These are phyloP conservation scores for Amphiura filiformis DNA, from an alignment of 35 echinoderm and acorn worm species.

Conservation along the genomic window DNA sequence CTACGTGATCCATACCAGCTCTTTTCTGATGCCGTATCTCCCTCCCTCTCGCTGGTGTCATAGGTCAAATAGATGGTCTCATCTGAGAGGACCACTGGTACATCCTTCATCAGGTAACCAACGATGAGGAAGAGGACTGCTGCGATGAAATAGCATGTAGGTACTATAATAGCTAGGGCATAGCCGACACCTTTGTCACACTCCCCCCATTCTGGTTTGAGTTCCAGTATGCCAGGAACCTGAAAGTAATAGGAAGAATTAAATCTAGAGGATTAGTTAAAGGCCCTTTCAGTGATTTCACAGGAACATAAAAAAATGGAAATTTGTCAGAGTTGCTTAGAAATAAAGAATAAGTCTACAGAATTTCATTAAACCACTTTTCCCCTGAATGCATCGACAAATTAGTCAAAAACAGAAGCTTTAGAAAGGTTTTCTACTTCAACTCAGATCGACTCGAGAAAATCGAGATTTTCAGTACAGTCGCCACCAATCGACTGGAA, in stretches of 20 bases:
- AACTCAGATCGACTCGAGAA: no score
- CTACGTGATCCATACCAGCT: background rate
- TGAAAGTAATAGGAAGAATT: background rate
- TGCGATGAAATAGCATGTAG: constrained; percentile 34
- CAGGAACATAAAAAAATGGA: no score
- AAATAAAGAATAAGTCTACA: no score
- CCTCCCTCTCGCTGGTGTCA: constrained; percentile 31
- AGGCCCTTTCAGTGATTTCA: no score
- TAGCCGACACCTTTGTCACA: constrained; percentile 24
- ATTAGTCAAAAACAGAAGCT: no score
- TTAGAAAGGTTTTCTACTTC: no score
- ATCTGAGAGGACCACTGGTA: background rate
- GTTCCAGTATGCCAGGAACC: constrained; percentile 18
- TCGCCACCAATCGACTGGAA: no score
- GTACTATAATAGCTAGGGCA: constrained; percentile 36
- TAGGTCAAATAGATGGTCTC: constrained; percentile 49
- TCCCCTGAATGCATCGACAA: no score
- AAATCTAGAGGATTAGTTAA: background rate
- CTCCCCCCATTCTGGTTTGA: constrained; percentile 14
- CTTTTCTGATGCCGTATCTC: background rate
- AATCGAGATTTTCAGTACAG: no score
- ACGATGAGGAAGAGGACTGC: constrained; percentile 30
- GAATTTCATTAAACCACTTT: no score
- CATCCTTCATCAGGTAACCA: constrained; percentile 23
- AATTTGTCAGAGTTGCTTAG: no score